Conservation (phyloP, 2,113 vertebrate genomes). For the Misgurnus mizolepis region DNA sequence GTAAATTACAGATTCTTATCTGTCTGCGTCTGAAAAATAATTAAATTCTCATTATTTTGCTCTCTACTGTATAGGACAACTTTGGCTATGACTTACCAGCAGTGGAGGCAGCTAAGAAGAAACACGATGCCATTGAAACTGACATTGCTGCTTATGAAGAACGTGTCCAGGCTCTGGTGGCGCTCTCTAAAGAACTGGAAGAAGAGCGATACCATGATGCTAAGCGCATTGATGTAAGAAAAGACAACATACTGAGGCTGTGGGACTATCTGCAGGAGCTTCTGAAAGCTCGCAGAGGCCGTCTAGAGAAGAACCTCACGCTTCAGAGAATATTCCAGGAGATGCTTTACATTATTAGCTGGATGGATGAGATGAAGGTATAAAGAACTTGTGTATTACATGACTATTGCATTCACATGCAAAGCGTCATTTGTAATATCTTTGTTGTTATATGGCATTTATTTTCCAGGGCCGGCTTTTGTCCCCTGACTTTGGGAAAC, state of each 20-base stretch:
- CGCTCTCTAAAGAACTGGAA: conserved; percentile 89
- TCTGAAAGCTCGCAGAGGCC: conserved; percentile 80
- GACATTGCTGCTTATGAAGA: conserved; percentile 92
- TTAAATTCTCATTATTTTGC: background rate
- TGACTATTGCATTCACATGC: background rate
- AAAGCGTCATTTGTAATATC: background rate
- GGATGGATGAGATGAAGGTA: conserved; percentile 99
- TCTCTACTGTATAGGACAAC: conserved; percentile 83
- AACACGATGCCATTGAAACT: conserved; percentile 95
- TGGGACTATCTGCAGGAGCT: conserved; percentile 94
- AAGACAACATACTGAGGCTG: conserved; percentile 89
- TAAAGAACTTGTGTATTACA: background rate
- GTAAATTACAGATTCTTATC: background rate
- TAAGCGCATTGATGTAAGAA: conserved; percentile 86
- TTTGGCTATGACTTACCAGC: conserved; percentile 92
- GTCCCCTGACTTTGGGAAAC: conserved; percentile 90
- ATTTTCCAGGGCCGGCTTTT: conserved; percentile 77
- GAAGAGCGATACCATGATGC: conserved; percentile 90
- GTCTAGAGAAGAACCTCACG: conserved; percentile 87
- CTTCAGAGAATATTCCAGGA: conserved; percentile 96
- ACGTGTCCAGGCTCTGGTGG: conserved; percentile 84
- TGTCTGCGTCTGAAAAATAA: background rate
- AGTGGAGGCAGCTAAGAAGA: conserved; percentile 96
- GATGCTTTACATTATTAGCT: conserved; percentile 93
- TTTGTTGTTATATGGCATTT: background rate